A percentile compares a stretch with the other conserved stretches of the same genome.
Conservation (phyloP, 2,113 vertebrate species). For the Neogobius melanostomus region DNA sequence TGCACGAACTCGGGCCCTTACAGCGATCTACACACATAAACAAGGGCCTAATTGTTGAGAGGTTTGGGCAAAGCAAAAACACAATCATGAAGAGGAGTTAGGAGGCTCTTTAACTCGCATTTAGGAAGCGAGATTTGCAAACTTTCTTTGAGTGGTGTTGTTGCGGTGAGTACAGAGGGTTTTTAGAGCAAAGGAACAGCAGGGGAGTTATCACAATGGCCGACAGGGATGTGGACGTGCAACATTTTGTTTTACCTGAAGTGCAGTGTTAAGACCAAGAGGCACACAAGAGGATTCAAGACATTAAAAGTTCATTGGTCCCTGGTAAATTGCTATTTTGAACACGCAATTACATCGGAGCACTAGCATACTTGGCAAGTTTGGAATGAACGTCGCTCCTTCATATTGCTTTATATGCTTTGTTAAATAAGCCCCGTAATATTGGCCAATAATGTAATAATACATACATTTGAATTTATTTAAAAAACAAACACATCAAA, state of each 20-base stretch:
- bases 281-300: neutral
- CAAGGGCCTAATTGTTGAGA: slow-evolving; percentile 74
- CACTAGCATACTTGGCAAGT: too few species aligned
- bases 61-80: slow-evolving; percentile 63
- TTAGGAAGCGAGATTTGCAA: slow-evolving; percentile 71
- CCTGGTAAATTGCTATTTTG: neutral
- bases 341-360: too few species aligned
- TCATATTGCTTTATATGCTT: too few species aligned
- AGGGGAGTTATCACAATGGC: slow-evolving; percentile 32
- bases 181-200: slow-evolving; percentile 32
- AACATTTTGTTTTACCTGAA: neutral
- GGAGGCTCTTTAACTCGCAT: slow-evolving; percentile 69
- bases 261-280: neutral
- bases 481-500: too few species aligned
- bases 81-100: slow-evolving; percentile 53
- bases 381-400: too few species aligned
- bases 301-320: neutral
- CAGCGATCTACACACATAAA: slow-evolving; percentile 73
- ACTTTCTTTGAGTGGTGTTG: slow-evolving; percentile 68
- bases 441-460: too few species aligned
- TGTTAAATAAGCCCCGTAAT: too few species aligned
- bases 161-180: slow-evolving; percentile 56
- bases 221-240: neutral
- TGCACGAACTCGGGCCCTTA: slow-evolving; percentile 55
- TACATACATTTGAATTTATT: too few species aligned